Evolutionary conservation across 2,113 vertebrate genomes (phyloP).

Genomic region (Clarias magur): DNA sequence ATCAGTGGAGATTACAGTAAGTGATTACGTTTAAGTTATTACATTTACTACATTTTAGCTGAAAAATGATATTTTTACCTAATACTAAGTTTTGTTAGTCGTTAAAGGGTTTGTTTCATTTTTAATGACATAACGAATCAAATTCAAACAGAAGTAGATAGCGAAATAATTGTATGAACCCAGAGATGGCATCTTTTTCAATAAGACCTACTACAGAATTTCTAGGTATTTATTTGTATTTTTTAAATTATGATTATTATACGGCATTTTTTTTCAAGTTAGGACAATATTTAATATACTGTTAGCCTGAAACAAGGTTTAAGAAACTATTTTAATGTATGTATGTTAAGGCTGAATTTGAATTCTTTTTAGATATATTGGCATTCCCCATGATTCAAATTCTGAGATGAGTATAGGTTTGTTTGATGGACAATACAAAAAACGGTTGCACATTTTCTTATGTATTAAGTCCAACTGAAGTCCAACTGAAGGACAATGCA

Average conservation of each 20-base stretch:
- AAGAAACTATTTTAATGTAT: too few species aligned
- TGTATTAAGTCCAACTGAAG: too few species aligned
- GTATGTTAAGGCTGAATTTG: too few species aligned
- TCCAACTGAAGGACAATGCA: too few species aligned
- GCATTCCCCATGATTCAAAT: too few species aligned
- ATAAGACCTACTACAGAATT: background rate
- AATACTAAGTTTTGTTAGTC: background rate
- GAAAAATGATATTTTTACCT: background rate
- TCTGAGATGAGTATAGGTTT: too few species aligned
- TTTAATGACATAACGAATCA: background rate
- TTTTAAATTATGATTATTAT: background rate
- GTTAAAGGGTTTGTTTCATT: background rate
- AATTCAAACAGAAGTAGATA: background rate
- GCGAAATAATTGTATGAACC: background rate
- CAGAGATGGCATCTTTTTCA: background rate
- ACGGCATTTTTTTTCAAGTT: background rate
- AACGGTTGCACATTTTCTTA: too few species aligned
- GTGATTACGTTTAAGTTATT: background rate
- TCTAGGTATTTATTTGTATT: background rate
- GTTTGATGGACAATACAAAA: too few species aligned
- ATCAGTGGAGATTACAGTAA: background rate
- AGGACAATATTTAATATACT: background rate
- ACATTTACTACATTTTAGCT: background rate
- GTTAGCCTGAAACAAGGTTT: too few species aligned
- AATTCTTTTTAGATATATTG: too few species aligned